These are phyloP conservation scores for Agriopis aurantiaria DNA, from an alignment of 2,888 invertebrate species.

Conservation along the genomic window DNA sequence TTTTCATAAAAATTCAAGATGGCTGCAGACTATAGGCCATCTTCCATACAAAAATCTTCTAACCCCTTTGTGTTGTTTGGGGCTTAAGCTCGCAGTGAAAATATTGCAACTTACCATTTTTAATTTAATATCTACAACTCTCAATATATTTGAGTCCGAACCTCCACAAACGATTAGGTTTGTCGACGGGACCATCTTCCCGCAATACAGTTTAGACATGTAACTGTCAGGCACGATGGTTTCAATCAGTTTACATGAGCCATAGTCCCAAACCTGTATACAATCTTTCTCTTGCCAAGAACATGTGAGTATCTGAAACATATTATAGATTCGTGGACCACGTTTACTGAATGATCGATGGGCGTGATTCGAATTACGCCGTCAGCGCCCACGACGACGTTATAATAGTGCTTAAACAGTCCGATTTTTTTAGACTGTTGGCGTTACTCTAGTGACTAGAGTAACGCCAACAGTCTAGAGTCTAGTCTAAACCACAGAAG, in stretches of 20 bases:
- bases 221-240: constrained; percentile 85
- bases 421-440: too few species aligned
- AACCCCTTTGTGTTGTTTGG: too few species aligned
- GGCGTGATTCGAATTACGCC: too few species aligned
- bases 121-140: constrained; percentile 87
- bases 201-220: constrained; percentile 87
- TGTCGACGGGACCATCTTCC: constrained; percentile 85
- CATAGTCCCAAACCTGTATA: constrained; percentile 89
- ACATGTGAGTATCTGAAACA: constrained; percentile 87
- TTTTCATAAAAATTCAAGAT: too few species aligned
- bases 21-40: too few species aligned
- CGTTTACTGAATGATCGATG: not conserved
- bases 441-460: too few species aligned
- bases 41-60: too few species aligned
- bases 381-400: too few species aligned
- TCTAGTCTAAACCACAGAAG: too few species aligned
- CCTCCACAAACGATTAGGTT: constrained; percentile 88
- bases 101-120: constrained; percentile 78
- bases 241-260: constrained; percentile 87
- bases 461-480: too few species aligned
- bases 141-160: constrained; percentile 85
- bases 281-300: constrained; percentile 88
- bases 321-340: not conserved
- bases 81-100: too few species aligned
- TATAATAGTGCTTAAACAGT: too few species aligned